These are phyloP conservation scores for Quadroppia sp. DNA, from an alignment of 2,888 invertebrate species.

Conservation along the genomic window DNA sequence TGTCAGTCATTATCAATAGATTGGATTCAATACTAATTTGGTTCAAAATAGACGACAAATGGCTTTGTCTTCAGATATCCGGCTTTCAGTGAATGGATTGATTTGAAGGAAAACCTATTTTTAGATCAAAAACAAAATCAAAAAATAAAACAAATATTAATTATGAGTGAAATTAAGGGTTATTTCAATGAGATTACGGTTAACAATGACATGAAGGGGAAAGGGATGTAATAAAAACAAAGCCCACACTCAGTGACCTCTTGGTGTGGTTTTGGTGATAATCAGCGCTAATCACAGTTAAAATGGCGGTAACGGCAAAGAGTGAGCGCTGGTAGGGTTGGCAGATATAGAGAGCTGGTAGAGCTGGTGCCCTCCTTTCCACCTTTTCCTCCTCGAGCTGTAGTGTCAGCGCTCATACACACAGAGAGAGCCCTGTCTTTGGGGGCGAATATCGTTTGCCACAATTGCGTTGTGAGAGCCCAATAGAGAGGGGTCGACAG, in stretches of 20 bases:
- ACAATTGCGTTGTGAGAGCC: slow-evolving; percentile 21
- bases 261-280: neutral
- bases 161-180: neutral
- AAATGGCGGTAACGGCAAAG: slow-evolving; percentile 10
- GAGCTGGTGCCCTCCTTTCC: slow-evolving; percentile 28
- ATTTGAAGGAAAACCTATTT: neutral
- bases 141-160: neutral
- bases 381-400: slow-evolving; percentile 2
- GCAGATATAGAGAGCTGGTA: too few species aligned
- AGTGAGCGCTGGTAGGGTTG: neutral
- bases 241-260: neutral
- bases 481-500: slow-evolving; percentile 10
- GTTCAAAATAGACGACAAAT: neutral
- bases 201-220: neutral
- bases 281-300: slow-evolving; percentile 20
- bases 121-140: neutral
- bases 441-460: slow-evolving; percentile 25
- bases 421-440: slow-evolving; percentile 7
- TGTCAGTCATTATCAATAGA: slow-evolving; percentile 13
- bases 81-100: neutral
- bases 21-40: neutral
- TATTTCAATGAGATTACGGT: neutral
- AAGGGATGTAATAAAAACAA: too few species aligned
- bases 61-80: neutral
- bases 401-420: neutral